Conservation (phyloP, 2,797 vertebrate genomes). For the Acipenser oxyrinchus region DNA sequence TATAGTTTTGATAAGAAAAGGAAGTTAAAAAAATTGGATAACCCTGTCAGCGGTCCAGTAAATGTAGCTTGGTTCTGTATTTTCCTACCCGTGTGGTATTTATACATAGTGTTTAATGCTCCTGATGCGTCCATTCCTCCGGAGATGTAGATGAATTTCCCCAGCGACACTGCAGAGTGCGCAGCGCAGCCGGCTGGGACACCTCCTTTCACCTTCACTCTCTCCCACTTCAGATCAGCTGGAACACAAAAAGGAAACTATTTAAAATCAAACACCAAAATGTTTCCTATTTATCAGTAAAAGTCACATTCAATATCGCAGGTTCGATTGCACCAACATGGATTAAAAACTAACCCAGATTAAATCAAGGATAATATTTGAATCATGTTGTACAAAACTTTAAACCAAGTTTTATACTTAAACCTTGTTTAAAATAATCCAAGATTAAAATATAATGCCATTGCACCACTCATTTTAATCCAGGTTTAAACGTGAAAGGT, state of each 20-base stretch:
- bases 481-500: too few relatives aligned
- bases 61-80: too few relatives aligned
- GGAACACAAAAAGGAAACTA: slow-evolving; percentile 15
- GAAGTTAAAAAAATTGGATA: too few relatives aligned
- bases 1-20: too few relatives aligned
- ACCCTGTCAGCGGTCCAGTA: too few relatives aligned
- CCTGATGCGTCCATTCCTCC: slow-evolving; percentile 76
- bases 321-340: not conserved
- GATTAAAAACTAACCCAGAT: slow-evolving; percentile 11
- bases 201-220: slow-evolving; percentile 63
- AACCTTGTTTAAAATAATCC: too few relatives aligned
- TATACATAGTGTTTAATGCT: slow-evolving; percentile 64
- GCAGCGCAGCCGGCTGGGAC: slow-evolving; percentile 71
- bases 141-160: slow-evolving; percentile 71
- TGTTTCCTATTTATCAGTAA: too few relatives aligned
- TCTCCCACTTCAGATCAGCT: slow-evolving; percentile 77
- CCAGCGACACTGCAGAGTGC: slow-evolving; percentile 65
- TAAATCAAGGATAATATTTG: too few relatives aligned
- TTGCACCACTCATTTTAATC: too few relatives aligned
- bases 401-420: not conserved
- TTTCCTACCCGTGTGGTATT: slow-evolving; percentile 70
- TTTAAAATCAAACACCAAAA: too few relatives aligned
- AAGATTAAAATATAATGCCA: too few relatives aligned
- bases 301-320: too few relatives aligned
- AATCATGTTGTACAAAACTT: not conserved